A percentile compares a stretch with the other conserved stretches of the same genome.
Conservation (phyloP, 2,113 vertebrate species). For the Sminthopsis crassicaudata region DNA sequence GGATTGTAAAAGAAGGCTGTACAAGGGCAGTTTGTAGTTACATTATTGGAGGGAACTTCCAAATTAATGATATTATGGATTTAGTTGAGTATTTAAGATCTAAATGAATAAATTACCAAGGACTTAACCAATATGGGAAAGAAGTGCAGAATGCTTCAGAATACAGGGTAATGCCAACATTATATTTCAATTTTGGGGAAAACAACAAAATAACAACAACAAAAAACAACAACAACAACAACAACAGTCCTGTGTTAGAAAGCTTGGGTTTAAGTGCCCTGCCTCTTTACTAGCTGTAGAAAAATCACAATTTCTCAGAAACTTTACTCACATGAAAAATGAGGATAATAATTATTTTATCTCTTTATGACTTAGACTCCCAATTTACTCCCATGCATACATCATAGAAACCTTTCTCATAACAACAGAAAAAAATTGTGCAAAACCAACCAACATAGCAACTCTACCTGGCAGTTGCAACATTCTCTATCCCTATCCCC, state of each 20-base stretch:
- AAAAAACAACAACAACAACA: not conserved
- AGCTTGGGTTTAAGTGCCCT: not conserved
- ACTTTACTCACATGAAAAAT: not conserved
- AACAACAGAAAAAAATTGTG: not conserved
- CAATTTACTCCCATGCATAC: not conserved
- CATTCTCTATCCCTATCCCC: not conserved
- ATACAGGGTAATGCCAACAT: not conserved
- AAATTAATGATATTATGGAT: not conserved
- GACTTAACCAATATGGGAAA: not conserved
- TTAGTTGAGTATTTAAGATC: not conserved
- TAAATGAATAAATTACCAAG: not conserved
- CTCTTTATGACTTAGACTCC: not conserved
- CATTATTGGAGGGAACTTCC: not conserved
- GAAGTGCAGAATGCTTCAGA: not conserved
- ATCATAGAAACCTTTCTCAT: not conserved
- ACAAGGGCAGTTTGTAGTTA: not conserved
- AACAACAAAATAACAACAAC: not conserved
- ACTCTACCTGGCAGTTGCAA: not conserved
- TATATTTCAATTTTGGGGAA: not conserved
- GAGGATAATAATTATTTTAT: not conserved
- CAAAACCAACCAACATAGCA: not conserved
- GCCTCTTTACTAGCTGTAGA: not conserved
- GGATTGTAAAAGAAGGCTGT: not conserved
- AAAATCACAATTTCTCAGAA: not conserved
- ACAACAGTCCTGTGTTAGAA: not conserved